Percentiles rank a stretch among this genome's conserved stretches.
Evolutionary conservation across 92 coral and sea anemone genomes (phyloP).

Genomic region (Bergia sp.): DNA sequence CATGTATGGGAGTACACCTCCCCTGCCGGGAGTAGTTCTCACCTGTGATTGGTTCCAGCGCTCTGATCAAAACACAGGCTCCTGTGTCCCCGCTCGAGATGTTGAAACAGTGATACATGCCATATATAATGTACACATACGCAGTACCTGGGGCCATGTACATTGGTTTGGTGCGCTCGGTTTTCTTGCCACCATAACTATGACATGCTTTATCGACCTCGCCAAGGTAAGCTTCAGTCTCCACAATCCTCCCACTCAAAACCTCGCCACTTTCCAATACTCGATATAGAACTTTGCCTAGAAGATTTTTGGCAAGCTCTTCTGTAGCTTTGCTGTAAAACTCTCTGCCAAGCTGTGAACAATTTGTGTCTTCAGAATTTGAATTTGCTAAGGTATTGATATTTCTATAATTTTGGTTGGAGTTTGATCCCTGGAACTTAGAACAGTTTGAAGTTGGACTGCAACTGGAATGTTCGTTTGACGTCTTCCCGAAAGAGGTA

Average conservation of each 20-base stretch:
- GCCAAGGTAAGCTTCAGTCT: slow-evolving; percentile 94
- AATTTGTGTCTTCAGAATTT: neutral
- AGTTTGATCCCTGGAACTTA: neutral
- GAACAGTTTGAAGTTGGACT: neutral
- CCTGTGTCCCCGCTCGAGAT: slow-evolving; percentile 86
- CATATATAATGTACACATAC: slow-evolving; percentile 92
- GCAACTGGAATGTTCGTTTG: neutral
- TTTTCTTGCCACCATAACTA: slow-evolving; percentile 84
- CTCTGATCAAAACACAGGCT: slow-evolving; percentile 90
- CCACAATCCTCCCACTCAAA: slow-evolving; percentile 82
- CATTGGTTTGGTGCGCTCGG: slow-evolving; percentile 78
- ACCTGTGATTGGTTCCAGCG: slow-evolving; percentile 92
- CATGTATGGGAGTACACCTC: no score
- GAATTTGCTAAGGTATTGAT: neutral
- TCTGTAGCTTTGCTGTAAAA: slow-evolving; percentile 77
- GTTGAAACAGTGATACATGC: slow-evolving; percentile 95
- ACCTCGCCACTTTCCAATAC: slow-evolving; percentile 76
- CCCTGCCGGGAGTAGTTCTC: slow-evolving; percentile 8
- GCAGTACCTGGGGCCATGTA: slow-evolving; percentile 91
- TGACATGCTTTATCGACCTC: slow-evolving; percentile 92
- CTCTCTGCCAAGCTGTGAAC: slow-evolving; percentile 53
- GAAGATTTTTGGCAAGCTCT: slow-evolving; percentile 73
- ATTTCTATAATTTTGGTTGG: neutral
- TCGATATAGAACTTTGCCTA: slow-evolving; percentile 86
- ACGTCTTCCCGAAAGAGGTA: neutral